Evolutionary conservation across 2,888 invertebrate genomes (phyloP), one percentile per base, ranked within the genome.

Genomic region (Harpagoxenus sublaevis): DNA sequence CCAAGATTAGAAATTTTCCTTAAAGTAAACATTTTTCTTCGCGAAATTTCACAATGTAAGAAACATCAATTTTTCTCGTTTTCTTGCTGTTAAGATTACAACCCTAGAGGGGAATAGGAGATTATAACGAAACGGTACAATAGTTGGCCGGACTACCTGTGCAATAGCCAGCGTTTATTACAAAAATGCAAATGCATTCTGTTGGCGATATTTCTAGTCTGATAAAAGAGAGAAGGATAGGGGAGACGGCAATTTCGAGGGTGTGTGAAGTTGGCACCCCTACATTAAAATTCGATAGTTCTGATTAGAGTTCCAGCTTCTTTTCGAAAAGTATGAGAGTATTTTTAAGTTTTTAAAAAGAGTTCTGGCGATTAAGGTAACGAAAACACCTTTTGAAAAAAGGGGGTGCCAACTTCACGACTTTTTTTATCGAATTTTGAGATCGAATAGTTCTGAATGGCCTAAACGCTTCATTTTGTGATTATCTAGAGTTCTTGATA

Each of bases 141-240:
- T 51, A 73, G 39, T 39, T 51, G 57, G 39, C 28, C 48, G 28
- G 79, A 71, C 28, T 39, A 23, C 12, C 39, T 48, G 39, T 73
- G 23, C 57, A 71, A 9, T 79, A 79, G n/a, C 28, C 51, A 57
- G 53, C 45, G 48, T 66, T 78, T 84, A 84, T 84, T 78, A 79
- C 62, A 70, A 84, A 78, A 84, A 78, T 77, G 77, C 66, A 62
- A 81, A 81, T 81, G 73, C 73, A 73, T 71, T 81, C 60, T 60
- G 60, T 9, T 28, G 48, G 73, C 12, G 60, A 81, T 81, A 81
- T 73, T 75, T 78, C 78, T 78, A 23, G 28, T 39, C n/a, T 55
- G 65, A 77, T 81, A 75, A 65, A 31, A 23, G 75, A 3, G 12
- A 39, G 23, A n/a, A 35, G 39, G 5, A 53, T 23, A 23, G 8